Conservation (phyloP, 2,113 vertebrate genomes). For the Cyanoramphus novaezelandiae region DNA sequence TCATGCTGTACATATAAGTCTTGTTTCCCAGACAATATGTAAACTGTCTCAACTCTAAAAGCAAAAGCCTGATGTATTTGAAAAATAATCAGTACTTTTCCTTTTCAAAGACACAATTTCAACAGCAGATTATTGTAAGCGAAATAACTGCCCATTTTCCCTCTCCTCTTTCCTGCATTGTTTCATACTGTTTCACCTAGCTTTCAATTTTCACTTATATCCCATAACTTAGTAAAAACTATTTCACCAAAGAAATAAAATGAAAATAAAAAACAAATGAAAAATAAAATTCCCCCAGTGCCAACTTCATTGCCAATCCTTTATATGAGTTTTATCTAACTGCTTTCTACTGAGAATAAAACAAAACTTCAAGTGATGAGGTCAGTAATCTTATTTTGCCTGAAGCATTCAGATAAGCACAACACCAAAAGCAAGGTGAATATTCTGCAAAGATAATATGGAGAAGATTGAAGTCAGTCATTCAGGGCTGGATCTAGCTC, state of each 20-base stretch:
- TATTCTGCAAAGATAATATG: conserved; percentile 9
- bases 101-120: background rate
- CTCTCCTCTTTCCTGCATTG: background rate
- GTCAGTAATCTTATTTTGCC: conserved; percentile 42
- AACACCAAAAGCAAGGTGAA: conserved; percentile 21
- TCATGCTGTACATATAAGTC: background rate
- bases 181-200: background rate
- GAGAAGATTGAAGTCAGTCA: background rate
- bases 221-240: background rate
- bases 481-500: background rate
- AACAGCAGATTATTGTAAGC: background rate
- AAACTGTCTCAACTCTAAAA: background rate
- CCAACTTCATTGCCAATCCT: background rate
- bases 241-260: background rate
- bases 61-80: background rate
- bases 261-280: background rate
- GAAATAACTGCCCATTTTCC: background rate
- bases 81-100: background rate
- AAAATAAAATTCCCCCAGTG: background rate
- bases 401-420: conserved; percentile 36
- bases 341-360: conserved; percentile 1
- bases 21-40: background rate
- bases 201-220: background rate
- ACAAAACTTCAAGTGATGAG: conserved; percentile 1
- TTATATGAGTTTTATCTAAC: background rate